Evolutionary conservation across 2,888 invertebrate species (phyloP).

Genomic region (Pristionchus maxplancki): DNA sequence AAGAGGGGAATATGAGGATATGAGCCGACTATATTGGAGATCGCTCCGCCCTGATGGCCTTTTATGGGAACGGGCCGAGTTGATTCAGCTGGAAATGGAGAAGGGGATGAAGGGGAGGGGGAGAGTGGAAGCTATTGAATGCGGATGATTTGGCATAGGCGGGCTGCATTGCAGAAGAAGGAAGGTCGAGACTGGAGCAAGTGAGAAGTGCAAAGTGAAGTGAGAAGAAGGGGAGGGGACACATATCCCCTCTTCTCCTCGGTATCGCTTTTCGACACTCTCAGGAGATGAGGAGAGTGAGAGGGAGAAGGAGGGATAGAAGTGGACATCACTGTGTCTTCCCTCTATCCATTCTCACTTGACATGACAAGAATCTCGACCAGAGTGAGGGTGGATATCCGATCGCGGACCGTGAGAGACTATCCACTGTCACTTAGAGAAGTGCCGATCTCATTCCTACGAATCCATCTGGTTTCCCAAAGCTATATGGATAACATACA

Average conservation of each 20-base stretch:
- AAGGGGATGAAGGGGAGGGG: background rate
- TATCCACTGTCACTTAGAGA: background rate
- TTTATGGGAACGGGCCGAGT: slow-evolving; percentile 22
- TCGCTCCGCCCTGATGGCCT: slow-evolving; percentile 41
- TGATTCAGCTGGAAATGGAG: slow-evolving; percentile 39
- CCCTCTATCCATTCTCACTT: slow-evolving; percentile 6
- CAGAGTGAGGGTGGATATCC: slow-evolving; percentile 9
- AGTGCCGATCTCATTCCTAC: background rate
- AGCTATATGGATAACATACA: no score
- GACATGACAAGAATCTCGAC: slow-evolving; percentile 31
- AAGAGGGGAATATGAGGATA: slow-evolving; percentile 7
- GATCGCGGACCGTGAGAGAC: slow-evolving; percentile 10
- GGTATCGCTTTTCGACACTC: slow-evolving; percentile 52
- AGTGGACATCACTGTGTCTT: background rate
- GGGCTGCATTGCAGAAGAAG: background rate
- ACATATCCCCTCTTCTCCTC: slow-evolving; percentile 24
- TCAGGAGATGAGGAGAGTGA: slow-evolving; percentile 41
- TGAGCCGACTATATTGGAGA: slow-evolving; percentile 34
- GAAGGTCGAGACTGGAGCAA: background rate
- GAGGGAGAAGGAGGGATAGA: slow-evolving; percentile 29
- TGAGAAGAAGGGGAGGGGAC: slow-evolving; percentile 30
- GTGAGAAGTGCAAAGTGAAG: slow-evolving; percentile 21
- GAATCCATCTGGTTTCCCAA: background rate
- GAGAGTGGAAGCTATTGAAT: background rate
- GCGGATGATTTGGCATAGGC: background rate